Percentiles rank a stretch among this genome's conserved stretches.
Evolutionary conservation across 2,888 invertebrate species (phyloP).

Genomic region (Ectemnius cavifrons): DNA sequence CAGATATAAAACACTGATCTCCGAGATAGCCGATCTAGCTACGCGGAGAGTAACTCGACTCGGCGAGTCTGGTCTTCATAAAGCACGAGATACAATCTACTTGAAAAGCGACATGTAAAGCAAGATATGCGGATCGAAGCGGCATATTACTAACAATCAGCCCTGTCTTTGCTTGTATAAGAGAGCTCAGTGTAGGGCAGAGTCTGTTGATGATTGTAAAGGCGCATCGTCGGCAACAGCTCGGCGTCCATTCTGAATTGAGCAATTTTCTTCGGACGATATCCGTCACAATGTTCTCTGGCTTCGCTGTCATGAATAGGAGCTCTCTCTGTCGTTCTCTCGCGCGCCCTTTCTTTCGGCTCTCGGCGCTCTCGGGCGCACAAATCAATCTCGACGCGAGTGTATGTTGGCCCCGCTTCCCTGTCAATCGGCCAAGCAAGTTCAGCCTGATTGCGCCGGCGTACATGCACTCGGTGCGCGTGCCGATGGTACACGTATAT

Average conservation of each 20-base stretch:
- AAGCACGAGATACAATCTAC: too few species aligned
- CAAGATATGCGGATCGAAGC: too few species aligned
- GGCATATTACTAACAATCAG: too few species aligned
- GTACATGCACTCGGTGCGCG: background rate
- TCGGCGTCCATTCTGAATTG: constrained; percentile 47
- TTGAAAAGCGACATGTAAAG: too few species aligned
- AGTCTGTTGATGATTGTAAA: constrained; percentile 7
- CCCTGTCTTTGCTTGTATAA: too few species aligned
- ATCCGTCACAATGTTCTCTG: constrained; percentile 53
- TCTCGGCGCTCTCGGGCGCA: constrained; percentile 3
- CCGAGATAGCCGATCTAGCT: too few species aligned
- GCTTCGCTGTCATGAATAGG: constrained; percentile 51
- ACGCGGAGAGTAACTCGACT: too few species aligned
- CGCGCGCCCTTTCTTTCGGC: too few species aligned
- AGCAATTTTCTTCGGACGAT: constrained; percentile 60
- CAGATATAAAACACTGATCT: too few species aligned
- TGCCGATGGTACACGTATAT: background rate
- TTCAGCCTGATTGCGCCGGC: constrained; percentile 8
- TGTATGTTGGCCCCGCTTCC: constrained; percentile 39
- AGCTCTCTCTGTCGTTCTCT: constrained; percentile 28
- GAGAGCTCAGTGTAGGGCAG: too few species aligned
- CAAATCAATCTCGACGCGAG: constrained; percentile 55
- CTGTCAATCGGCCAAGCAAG: constrained; percentile 34
- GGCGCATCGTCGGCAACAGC: constrained; percentile 42
- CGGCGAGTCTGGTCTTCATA: too few species aligned